These are phyloP conservation scores for Cetoscarus ocellatus DNA, from an alignment of 2,797 vertebrate species.

Conservation along the genomic window DNA sequence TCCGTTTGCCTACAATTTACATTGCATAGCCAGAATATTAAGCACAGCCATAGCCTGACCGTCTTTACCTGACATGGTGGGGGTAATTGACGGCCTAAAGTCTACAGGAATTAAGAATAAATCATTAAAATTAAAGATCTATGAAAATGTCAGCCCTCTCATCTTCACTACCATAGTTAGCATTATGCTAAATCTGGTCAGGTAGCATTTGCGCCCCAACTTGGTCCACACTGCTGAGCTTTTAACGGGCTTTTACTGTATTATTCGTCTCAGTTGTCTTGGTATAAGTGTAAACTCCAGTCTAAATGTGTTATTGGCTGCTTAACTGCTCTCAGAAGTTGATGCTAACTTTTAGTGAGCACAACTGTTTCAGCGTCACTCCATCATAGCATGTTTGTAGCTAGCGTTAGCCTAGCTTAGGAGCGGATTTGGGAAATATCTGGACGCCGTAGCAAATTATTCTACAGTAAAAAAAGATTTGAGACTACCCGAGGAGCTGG, in stretches of 20 bases:
- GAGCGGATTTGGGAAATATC: not conserved
- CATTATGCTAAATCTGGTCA: slow-evolving; percentile 35
- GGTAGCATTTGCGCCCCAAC: slow-evolving; percentile 42
- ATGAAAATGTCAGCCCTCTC: too few species aligned
- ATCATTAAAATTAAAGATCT: too few species aligned
- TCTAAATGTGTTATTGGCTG: too few species aligned
- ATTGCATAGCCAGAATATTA: too few species aligned
- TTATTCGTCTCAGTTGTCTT: too few species aligned
- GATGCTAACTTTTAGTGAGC: slow-evolving; percentile 29
- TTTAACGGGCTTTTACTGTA: too few species aligned
- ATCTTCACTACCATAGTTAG: slow-evolving; percentile 11
- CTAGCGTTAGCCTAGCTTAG: slow-evolving; percentile 51
- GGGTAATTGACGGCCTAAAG: too few species aligned
- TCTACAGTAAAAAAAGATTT: rapidly evolving
- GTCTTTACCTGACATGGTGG: too few species aligned
- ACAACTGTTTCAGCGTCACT: slow-evolving; percentile 3
- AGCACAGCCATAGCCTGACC: too few species aligned
- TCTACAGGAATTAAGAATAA: too few species aligned
- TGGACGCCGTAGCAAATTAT: not conserved
- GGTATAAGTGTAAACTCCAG: too few species aligned
- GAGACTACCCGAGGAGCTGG: not conserved
- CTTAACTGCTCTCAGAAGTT: rapidly evolving
- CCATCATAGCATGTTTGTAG: slow-evolving; percentile 21
- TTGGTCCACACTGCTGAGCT: not conserved
- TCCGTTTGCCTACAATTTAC: too few species aligned